Percentiles rank a stretch among this genome's conserved stretches.
These are phyloP conservation scores for Eupeodes latifasciatus DNA, from an alignment of 2,888 invertebrate species.

Conservation along the genomic window DNA sequence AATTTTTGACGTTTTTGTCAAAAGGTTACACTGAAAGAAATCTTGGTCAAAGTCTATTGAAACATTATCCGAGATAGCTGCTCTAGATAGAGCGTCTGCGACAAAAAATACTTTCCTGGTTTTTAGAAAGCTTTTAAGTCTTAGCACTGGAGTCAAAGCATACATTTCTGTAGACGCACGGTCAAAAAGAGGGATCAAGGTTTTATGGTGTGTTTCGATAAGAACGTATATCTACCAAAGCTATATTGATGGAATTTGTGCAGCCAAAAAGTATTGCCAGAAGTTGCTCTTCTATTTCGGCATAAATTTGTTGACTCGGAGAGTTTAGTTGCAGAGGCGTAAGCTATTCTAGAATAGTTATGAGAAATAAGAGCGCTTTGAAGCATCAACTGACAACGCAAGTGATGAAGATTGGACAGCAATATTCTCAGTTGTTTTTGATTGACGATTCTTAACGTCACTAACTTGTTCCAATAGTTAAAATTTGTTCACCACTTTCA, in stretches of 20 bases:
- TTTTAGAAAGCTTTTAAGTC: slow-evolving; percentile 63
- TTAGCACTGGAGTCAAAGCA: slow-evolving; percentile 63
- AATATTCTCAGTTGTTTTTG: too few species aligned
- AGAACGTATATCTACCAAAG: slow-evolving; percentile 48
- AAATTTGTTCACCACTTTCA: too few species aligned
- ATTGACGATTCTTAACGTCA: too few species aligned
- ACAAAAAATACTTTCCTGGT: slow-evolving; percentile 69
- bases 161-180: slow-evolving; percentile 58
- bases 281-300: slow-evolving; percentile 75
- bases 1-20: slow-evolving; percentile 13
- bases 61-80: background rate
- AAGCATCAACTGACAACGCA: slow-evolving; percentile 49
- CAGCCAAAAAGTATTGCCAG: slow-evolving; percentile 73
- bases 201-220: slow-evolving; percentile 63
- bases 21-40: slow-evolving; percentile 39
- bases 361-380: background rate
- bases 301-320: slow-evolving; percentile 65
- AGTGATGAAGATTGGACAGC: background rate
- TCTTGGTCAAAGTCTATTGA: background rate
- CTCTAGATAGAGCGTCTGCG: slow-evolving; percentile 85
- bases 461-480: too few species aligned
- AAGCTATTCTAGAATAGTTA: slow-evolving; percentile 1
- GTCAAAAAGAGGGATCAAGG: slow-evolving; percentile 63
- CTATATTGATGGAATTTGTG: slow-evolving; percentile 66
- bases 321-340: slow-evolving; percentile 55